Evolutionary conservation across 1,140 invertebrate genomes (phyloP), one percentile per base, ranked within the genome.

Genomic region (Drosophila pandora): DNA sequence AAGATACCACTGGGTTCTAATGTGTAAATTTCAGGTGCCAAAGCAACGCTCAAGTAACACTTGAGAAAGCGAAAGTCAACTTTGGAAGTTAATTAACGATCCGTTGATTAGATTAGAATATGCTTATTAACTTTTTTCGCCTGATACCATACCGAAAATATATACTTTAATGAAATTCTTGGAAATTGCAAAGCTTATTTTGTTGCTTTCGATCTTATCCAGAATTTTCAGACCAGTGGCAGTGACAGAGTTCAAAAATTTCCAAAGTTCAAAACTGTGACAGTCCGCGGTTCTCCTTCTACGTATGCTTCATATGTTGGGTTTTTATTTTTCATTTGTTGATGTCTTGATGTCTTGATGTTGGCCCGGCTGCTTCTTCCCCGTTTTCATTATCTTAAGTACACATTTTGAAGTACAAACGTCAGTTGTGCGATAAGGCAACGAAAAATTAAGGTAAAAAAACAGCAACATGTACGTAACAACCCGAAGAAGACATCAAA

Each of bases 361-460:
- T 69, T 25, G 30, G 22, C 52, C 50, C 21, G 45, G 43, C 79
- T 68, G 50, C 70, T 83, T 76, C 79, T 70, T 61, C 49, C 68
- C 62, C 67, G 48, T 41, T 89, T 89, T 79, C 79, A 83, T 84
- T 88, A 88, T 88, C 83, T 89, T 83, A 89, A 89, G 84, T 89
- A 88, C 79, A 88, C 83, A 88, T 79, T 88, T 87, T 83, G 84
- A 88, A 83, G 83, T 89, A 88, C 83, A 88, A 88, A 88, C 83
- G 83, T 88, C 83, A 88, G 83, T 88, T 74, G 79, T 28, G 76
- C 76, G 83, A 88, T 88, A 88, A 88, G 76, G 64, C 41, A 48
- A 55, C 50, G 30, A 28, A 30, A 47, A 57, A 28, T 30, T 10
- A n/a, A 37, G 52, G 34, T 5, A 37, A 50, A 61, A 53, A 25